These are phyloP conservation scores for Phymastichus coffea DNA, from an alignment of 1,140 invertebrate species.

Conservation along the genomic window DNA sequence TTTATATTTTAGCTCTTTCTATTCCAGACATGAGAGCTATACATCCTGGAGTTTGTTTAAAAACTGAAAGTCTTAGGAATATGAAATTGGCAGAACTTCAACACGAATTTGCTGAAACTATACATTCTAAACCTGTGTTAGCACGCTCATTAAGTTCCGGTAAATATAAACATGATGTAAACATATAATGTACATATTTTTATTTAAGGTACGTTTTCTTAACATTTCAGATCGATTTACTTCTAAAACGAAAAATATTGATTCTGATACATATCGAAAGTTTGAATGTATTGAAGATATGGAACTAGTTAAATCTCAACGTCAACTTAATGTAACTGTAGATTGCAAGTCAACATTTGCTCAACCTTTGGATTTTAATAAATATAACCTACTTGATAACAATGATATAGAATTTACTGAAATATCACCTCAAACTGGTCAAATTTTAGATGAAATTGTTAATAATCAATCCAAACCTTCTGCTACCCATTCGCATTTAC, in stretches of 20 bases:
- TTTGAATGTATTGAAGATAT: constrained; percentile 82
- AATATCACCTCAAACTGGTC: constrained; percentile 90
- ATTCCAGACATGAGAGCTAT: constrained; percentile 86
- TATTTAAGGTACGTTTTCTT: too few relatives aligned
- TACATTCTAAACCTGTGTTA: too few relatives aligned
- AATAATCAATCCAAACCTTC: constrained; percentile 94
- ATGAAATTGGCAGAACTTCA: too few relatives aligned
- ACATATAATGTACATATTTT: too few relatives aligned
- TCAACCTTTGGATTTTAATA: constrained; percentile 88
- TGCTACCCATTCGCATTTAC: constrained; percentile 88
- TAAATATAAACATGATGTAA: too few relatives aligned
- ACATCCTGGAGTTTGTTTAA: constrained; percentile 80
- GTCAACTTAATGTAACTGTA: constrained; percentile 88
- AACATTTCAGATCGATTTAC: too few relatives aligned
- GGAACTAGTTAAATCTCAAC: constrained; percentile 82
- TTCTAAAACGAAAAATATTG: too few relatives aligned
- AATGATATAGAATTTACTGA: constrained; percentile 95
- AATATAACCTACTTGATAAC: constrained; percentile 88
- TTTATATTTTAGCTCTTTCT: constrained; percentile 69
- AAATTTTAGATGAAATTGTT: constrained; percentile 90
- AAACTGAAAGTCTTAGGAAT: too few relatives aligned
- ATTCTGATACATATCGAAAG: too few relatives aligned
- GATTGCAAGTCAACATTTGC: constrained; percentile 91
- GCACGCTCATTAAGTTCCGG: too few relatives aligned
- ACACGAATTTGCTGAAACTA: too few relatives aligned